Evolutionary conservation across 2,888 invertebrate species (phyloP), one percentile per base, ranked within the genome.

Genomic region (Notodromas monacha): DNA sequence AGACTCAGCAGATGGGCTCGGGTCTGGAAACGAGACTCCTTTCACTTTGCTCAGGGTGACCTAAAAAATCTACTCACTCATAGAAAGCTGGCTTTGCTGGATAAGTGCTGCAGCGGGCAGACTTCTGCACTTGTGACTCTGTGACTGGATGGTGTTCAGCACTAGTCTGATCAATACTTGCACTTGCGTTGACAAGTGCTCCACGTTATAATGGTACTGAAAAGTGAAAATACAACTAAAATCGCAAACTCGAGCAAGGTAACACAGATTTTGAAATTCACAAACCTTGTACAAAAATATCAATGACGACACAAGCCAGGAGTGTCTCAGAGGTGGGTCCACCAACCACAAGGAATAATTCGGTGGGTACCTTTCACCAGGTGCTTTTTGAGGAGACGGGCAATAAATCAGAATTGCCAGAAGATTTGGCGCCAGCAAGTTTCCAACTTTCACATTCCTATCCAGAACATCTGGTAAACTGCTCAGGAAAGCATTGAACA

Each of bases 401-500:
- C 69, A 64, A 47, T 73, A 77, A 38, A 74, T 65, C 31, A 81
- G 56, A 31, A 79, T 56, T 21, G 55, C 61, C 33, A 86, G 51
- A 1, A 76, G 68, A 0, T 77, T 73, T 4, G 77, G 70, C 4
- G 89, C 60, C 31, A 96, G 62, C 34, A 68, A 60, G 40, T 70
- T 69, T 0, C 89, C 89, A 58, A 96, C 77, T 36, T 69, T 56
- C 46, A 86, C 77, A 52, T 96, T 96, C 47, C 81, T 76, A 48
- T 96, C 96, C 43, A 96, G 47, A 8, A 96, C 61, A 55, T 79
- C 79, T 0, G 89, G 81, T 36, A 92, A 51, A 45, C 79, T 84
- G 15, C 77, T 67, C 45, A 96, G 56, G 47, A 89, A 92, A 2
- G 81, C 81, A 51, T 84, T 86, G 53, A 89, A 89, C 2, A 84